A percentile compares a stretch with the other conserved stretches of the same genome.
These are phyloP conservation scores for Amazona guildingii DNA, from an alignment of 2,113 vertebrate species.

Conservation along the genomic window DNA sequence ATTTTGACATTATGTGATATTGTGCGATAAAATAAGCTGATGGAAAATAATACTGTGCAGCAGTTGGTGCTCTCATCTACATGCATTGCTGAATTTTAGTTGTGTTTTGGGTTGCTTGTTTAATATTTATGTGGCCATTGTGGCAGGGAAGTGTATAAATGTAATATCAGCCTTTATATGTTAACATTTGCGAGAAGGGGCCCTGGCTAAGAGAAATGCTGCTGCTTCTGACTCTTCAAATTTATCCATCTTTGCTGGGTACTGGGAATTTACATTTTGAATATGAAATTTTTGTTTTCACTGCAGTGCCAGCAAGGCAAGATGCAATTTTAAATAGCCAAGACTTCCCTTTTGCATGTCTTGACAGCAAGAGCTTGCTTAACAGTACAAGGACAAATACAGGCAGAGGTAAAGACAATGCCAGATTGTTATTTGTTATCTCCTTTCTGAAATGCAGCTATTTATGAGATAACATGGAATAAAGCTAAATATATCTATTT, in stretches of 20 bases:
- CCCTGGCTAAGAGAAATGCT: neutral
- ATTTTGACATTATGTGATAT: neutral
- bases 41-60: conserved; percentile 29
- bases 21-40: conserved; percentile 2
- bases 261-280: neutral
- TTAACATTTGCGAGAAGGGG: neutral
- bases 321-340: neutral
- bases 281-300: neutral
- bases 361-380: neutral
- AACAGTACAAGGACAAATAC: neutral
- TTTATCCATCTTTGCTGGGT: neutral
- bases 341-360: neutral
- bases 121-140: neutral
- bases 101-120: neutral
- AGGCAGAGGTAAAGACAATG: neutral
- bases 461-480: neutral
- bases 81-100: neutral
- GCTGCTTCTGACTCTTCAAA: neutral
- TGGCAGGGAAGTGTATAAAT: neutral
- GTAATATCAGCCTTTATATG: neutral
- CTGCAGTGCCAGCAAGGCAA: neutral
- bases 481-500: neutral
- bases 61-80: neutral
- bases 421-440: neutral
- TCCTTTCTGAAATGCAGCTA: neutral